phyloP scores from a whole-genome alignment of 2,797 vertebrate species.

The Synanceia verrucosa region DNA sequence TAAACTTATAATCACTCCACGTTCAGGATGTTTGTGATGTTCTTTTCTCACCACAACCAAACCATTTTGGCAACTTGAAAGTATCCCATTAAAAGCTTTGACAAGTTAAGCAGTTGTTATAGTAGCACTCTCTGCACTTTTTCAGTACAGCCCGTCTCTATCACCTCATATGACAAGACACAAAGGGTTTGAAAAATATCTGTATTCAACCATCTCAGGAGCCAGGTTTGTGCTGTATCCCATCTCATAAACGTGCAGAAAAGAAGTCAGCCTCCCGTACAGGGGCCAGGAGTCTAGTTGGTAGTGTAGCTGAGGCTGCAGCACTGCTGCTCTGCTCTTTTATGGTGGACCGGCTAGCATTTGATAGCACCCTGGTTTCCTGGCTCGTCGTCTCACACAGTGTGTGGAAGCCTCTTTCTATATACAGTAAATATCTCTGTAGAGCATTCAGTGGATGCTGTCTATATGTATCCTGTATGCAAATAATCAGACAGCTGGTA shows the following conservation, averaged over 20 bases:
- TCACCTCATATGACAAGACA: conserved; percentile 23
- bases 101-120: neutral
- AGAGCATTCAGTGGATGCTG: neutral
- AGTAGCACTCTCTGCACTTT: conserved; percentile 11
- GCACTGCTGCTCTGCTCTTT: conserved; percentile 28
- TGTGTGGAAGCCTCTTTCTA: conserved; percentile 20
- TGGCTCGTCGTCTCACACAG: conserved; percentile 9
- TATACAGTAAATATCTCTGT: neutral
- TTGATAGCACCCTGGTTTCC: conserved; percentile 38
- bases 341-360: conserved; percentile 18
- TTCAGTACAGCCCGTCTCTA: conserved; percentile 18
- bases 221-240: conserved; percentile 24
- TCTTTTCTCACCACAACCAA: neutral
- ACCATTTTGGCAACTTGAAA: neutral
- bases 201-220: conserved; percentile 35
- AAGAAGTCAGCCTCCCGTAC: conserved; percentile 23
- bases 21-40: neutral
- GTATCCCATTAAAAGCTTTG: neutral
- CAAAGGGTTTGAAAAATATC: conserved; percentile 10
- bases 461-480: neutral
- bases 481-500: neutral
- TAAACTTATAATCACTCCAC: neutral
- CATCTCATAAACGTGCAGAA: conserved; percentile 39
- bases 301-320: conserved; percentile 6
- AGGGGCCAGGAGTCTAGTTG: conserved; percentile 46